Percentiles rank a stretch among this genome's conserved stretches.
These are phyloP conservation scores for Tauraco erythrolophus DNA, from an alignment of 2,113 vertebrate genomes.

Conservation along the genomic window DNA sequence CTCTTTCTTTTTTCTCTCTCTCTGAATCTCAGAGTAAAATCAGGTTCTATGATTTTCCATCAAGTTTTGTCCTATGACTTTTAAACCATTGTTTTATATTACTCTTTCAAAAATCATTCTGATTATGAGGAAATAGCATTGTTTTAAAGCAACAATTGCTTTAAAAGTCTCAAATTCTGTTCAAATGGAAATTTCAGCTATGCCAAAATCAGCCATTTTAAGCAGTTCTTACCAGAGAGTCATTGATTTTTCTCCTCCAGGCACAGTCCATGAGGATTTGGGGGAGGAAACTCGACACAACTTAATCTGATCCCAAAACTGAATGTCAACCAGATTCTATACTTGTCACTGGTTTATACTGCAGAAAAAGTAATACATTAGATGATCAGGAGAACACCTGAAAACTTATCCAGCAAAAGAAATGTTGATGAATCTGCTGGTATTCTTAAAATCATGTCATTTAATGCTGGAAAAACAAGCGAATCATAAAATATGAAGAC, in stretches of 20 bases:
- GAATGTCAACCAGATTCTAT: neutral
- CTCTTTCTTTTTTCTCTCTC: neutral
- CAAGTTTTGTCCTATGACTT: neutral
- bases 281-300: neutral
- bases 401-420: neutral
- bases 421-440: neutral
- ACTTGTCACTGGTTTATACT: neutral
- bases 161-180: neutral
- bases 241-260: conserved; percentile 25
- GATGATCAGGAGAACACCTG: neutral
- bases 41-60: neutral
- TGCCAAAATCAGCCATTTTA: neutral
- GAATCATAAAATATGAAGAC: neutral
- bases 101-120: neutral
- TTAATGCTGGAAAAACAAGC: neutral
- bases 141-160: too few species aligned
- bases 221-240: neutral
- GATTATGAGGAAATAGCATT: neutral
- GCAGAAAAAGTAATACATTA: neutral
- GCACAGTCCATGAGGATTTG: neutral
- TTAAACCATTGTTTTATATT: neutral
- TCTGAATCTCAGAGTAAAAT: neutral
- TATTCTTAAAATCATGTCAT: neutral
- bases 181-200: neutral
- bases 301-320: conserved; percentile 15